Evolutionary conservation across 92 coral and sea anemone genomes (phyloP).

Genomic region (Actinernus sp.): DNA sequence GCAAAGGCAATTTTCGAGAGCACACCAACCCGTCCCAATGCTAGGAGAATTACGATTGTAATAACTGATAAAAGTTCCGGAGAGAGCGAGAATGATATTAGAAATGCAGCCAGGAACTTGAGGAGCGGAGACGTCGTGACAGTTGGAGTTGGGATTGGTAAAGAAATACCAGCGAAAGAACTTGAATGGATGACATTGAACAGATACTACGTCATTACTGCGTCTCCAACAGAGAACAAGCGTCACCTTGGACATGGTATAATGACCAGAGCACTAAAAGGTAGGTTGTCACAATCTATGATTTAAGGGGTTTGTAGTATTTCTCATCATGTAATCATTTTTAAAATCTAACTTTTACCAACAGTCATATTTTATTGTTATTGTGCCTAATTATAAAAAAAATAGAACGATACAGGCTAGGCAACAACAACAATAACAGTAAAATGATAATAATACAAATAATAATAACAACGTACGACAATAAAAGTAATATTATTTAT

Average conservation of each 20-base stretch:
- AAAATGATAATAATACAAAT: too few relatives aligned
- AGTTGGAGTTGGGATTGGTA: conserved; percentile 26
- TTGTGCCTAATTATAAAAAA: too few relatives aligned
- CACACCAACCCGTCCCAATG: conserved; percentile 7
- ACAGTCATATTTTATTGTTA: too few relatives aligned
- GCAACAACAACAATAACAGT: too few relatives aligned
- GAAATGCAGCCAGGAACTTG: conserved; percentile 6
- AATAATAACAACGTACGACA: too few relatives aligned
- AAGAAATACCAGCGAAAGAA: background rate
- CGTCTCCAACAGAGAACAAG: conserved; percentile 3
- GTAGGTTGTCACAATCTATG: too few relatives aligned
- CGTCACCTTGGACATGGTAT: conserved; percentile 27
- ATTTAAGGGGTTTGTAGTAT: too few relatives aligned
- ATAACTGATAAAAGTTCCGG: conserved; percentile 10
- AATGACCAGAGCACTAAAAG: conserved; percentile 12
- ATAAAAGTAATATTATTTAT: too few relatives aligned
- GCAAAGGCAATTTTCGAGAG: conserved; percentile 6
- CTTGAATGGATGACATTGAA: conserved; percentile 39
- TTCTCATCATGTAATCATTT: too few relatives aligned
- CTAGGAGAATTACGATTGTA: conserved; percentile 5
- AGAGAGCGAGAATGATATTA: background rate
- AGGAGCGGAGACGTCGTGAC: conserved; percentile 1
- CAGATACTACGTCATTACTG: conserved; percentile 27
- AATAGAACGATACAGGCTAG: too few relatives aligned
- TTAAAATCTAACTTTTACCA: too few relatives aligned